Evolutionary conservation across 2,797 vertebrate genomes (phyloP), one percentile per base, ranked within the genome.

Genomic region (Anabacerthia variegaticeps): DNA sequence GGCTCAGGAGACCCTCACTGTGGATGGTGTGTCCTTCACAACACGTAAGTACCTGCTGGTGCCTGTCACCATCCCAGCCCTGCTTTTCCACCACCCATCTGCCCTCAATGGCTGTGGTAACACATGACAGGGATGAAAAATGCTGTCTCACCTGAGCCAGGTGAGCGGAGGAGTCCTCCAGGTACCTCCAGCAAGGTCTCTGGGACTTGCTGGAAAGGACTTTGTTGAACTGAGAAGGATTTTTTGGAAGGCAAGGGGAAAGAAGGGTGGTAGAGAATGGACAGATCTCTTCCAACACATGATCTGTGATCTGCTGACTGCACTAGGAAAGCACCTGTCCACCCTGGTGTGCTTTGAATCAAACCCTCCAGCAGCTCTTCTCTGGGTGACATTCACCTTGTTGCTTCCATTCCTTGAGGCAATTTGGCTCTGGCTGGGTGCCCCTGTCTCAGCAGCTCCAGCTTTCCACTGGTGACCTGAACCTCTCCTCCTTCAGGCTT

Each of bases 21-120:
- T 18, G 99, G 99, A 82, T 99, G 99, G 99, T 99, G 99, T 97
- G 99, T 99, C 89, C 99, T 99, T 36, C 99, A 99, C 95, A 99
- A 99, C 97, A 98, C 62, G 99, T 99, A 97, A 99, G 99, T 99
- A 96, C 78, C 48, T 6, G 16, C 30, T 13, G 27, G 22, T 36
- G 4, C 14, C 28, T 77, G 46, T 55, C 89, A 11, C n/a, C 19
- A 7, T 12, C 79, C 78, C 41, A 56, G n/a, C 44, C 16, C 61
- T 24, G 39, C 37, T 68, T 43, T 46, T 5, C 4, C 14, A 36
- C 34, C 48, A 13, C 1, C 13, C 20, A 2, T 16, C 39, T 41
- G 41, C 32, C 17, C 66, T 49, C 32, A 17, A 8, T 1, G 1
- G 30, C 52, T 39, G 2, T 17, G 34, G 4, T 23, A 61, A n/a